These are phyloP conservation scores for Adoxophyes honmai DNA, from an alignment of 1,140 invertebrate species.

Conservation along the genomic window DNA sequence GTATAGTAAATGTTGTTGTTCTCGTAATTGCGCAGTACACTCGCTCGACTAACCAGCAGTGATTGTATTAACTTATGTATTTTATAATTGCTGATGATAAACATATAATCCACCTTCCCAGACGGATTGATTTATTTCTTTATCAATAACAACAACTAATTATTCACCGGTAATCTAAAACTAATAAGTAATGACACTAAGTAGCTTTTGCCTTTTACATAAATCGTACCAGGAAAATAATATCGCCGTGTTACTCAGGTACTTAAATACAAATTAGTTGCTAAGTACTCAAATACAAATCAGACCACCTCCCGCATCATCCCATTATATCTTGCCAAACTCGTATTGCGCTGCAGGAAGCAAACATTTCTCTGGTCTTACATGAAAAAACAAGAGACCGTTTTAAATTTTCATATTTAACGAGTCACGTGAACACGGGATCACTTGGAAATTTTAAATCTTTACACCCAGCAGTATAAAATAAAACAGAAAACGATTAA, in stretches of 20 bases:
- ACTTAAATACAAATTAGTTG: not conserved
- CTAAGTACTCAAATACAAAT: slow-evolving; percentile 5
- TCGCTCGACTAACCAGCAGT: not conserved
- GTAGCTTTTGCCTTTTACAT: too few relatives aligned
- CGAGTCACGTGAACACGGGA: too few relatives aligned
- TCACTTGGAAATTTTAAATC: too few relatives aligned
- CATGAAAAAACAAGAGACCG: too few relatives aligned
- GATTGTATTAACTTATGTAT: not conserved
- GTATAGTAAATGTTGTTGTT: not conserved
- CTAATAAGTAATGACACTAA: too few relatives aligned
- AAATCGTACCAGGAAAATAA: too few relatives aligned
- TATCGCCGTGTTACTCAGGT: too few relatives aligned
- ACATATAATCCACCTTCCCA: not conserved
- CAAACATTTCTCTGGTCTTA: too few relatives aligned
- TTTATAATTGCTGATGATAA: not conserved
- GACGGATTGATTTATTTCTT: not conserved
- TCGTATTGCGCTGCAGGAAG: not conserved
- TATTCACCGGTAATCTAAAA: not conserved
- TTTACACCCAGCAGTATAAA: too few relatives aligned
- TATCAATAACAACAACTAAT: slow-evolving; percentile 1
- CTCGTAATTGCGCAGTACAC: not conserved
- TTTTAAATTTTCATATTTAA: too few relatives aligned
- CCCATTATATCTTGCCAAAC: not conserved
- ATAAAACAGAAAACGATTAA: not conserved
- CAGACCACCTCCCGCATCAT: not conserved